Evolutionary conservation across 2,113 vertebrate genomes (phyloP).

Genomic region (Tauraco erythrolophus): DNA sequence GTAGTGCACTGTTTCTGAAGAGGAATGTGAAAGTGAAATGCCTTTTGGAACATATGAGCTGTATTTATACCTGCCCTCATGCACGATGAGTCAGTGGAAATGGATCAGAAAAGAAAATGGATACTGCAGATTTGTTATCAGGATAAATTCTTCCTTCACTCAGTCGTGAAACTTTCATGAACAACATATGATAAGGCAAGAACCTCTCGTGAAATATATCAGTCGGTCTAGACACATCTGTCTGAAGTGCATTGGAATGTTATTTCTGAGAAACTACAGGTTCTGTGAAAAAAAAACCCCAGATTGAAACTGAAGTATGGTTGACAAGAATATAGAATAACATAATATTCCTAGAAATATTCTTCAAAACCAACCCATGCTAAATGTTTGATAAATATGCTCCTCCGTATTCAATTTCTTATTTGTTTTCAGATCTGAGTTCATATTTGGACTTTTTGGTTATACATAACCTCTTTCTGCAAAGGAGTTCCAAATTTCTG

Average conservation of each 20-base stretch:
- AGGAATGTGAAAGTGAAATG: neutral
- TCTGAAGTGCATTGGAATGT: neutral
- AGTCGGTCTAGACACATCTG: fast-evolving
- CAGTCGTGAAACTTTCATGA: neutral
- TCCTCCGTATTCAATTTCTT: neutral
- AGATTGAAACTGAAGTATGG: neutral
- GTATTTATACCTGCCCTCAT: neutral
- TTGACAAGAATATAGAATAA: neutral
- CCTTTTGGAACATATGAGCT: neutral
- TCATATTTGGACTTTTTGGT: neutral
- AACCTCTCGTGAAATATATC: neutral
- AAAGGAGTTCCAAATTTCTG: neutral
- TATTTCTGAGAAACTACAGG: neutral
- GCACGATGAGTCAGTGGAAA: neutral
- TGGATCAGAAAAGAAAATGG: neutral
- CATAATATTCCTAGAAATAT: neutral
- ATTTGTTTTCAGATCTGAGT: neutral
- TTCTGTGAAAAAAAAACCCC: neutral
- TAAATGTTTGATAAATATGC: neutral
- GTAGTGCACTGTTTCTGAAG: neutral
- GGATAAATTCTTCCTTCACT: neutral
- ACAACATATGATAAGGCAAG: neutral
- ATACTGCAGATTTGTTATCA: neutral
- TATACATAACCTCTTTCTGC: neutral
- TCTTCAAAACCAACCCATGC: neutral